Conservation (phyloP, 2,797 vertebrate species). For the Gallinago solitaria region DNA sequence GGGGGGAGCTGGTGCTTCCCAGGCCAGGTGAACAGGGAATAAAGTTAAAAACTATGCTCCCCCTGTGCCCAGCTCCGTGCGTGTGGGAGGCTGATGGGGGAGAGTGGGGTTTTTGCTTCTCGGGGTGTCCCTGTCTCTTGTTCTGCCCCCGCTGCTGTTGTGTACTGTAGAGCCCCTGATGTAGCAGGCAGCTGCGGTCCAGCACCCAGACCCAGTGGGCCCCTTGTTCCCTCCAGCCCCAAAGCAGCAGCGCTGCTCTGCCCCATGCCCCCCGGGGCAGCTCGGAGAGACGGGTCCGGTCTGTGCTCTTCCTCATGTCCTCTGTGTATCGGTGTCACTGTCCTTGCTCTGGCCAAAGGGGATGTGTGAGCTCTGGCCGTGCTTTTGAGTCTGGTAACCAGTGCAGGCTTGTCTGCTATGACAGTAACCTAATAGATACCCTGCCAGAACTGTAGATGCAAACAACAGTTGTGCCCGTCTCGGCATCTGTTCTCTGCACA, state of each 20-base stretch:
- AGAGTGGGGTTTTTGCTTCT: not conserved
- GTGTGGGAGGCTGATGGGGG: not conserved
- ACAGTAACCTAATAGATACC: rapidly evolving
- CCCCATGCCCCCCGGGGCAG: not conserved
- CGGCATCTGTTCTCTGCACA: not conserved
- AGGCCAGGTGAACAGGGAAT: not conserved
- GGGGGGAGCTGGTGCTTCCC: not conserved
- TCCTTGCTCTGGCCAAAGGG: not conserved
- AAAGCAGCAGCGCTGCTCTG: not conserved
- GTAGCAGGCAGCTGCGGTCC: not conserved
- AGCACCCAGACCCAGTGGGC: not conserved
- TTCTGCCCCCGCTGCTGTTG: not conserved
- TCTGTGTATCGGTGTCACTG: rapidly evolving
- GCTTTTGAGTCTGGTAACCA: not conserved
- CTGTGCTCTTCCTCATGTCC: not conserved
- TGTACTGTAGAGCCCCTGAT: not conserved
- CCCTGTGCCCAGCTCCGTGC: not conserved
- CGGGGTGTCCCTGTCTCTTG: not conserved
- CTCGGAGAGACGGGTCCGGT: not conserved
- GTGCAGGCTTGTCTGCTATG: not conserved
- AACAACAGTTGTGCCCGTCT: not conserved
- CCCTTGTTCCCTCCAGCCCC: not conserved
- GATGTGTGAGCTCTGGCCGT: not conserved
- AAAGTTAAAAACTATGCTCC: not conserved
- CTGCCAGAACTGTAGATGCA: not conserved